Evolutionary conservation across 1,140 invertebrate species (phyloP), one percentile per base, ranked within the genome.

Genomic region (Cotesia vestalis): DNA sequence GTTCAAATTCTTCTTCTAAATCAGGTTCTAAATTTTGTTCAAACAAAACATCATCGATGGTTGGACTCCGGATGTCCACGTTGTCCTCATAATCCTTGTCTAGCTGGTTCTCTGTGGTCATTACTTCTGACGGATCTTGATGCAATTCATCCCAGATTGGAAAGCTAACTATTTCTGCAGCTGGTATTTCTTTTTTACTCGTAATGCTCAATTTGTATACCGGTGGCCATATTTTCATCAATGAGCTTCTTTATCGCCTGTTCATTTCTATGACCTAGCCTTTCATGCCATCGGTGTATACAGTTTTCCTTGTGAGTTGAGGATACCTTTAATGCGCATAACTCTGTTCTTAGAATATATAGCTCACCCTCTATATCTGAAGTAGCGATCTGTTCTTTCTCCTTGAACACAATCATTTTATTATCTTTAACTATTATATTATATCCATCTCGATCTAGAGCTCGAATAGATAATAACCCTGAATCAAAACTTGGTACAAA

Each of bases 401-500:
- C 51, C 3, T 55, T 64, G 27, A 59, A 71, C 4, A 64, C 20
- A 4, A 0, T 66, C 17, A 36, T 40, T 38, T n/a, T 55, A 9
- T 20, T 46, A 3, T 8, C 35, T n/a, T 57, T 34, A 12, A 71
- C 11, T 55, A n/a, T 36, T 4, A 55, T 20, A 34, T 17, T 57
- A 36, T 71, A 72, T 9, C 62, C 61, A 34, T 8, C 12, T 6
- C 4, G 9, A 11, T 57, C 63, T 38, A 66, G 34, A n/a, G 34
- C 38, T 72, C 64, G 38, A 1, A 72, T 35, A 4, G 71, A 66
- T 17, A 72, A 51, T 60, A 52, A 34, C 0, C 57, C 34, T n/a
- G 27, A 40, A 46, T 72, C 52, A 34, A 72, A 66, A 72, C 46
- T 40, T 4, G 71, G 63, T 11, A 72, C 71, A 34, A 60, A 66